Evolutionary conservation across 2,888 invertebrate species (phyloP).

Genomic region (Athalia rosae): DNA sequence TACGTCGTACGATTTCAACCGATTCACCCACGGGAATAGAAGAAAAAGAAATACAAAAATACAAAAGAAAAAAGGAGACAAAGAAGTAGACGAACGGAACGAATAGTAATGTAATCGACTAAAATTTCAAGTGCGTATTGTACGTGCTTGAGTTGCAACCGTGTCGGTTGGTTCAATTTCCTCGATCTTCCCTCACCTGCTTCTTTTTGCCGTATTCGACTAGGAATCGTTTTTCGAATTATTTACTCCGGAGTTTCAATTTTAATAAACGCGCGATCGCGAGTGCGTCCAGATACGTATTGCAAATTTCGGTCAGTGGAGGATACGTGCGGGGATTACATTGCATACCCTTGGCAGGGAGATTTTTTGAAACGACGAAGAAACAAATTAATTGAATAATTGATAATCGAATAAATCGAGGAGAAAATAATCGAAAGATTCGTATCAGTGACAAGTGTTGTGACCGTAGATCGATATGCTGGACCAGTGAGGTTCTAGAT

Average conservation of each 20-base stretch:
- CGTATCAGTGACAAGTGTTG: not conserved
- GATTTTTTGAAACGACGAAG: not conserved
- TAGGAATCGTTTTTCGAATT: too few species aligned
- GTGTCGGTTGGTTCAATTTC: too few species aligned
- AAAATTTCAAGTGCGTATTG: not conserved
- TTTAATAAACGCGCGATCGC: too few species aligned
- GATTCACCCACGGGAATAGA: not conserved
- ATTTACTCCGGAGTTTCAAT: too few species aligned
- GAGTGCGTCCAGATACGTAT: too few species aligned
- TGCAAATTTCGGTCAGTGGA: too few species aligned
- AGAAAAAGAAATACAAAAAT: not conserved
- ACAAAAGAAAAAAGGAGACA: not conserved
- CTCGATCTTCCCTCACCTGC: too few species aligned
- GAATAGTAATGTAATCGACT: not conserved
- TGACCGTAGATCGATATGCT: not conserved
- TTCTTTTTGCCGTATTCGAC: too few species aligned
- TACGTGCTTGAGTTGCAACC: too few species aligned
- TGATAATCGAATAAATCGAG: not conserved
- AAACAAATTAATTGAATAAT: not conserved
- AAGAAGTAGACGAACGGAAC: not conserved
- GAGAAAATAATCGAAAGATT: not conserved
- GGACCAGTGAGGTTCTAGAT: conserved; percentile 12
- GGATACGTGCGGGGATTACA: too few species aligned
- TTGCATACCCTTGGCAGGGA: not conserved
- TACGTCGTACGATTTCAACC: conserved; percentile 49